Conservation (phyloP, 2,888 invertebrate genomes). For the Syrphus vitripennis region DNA sequence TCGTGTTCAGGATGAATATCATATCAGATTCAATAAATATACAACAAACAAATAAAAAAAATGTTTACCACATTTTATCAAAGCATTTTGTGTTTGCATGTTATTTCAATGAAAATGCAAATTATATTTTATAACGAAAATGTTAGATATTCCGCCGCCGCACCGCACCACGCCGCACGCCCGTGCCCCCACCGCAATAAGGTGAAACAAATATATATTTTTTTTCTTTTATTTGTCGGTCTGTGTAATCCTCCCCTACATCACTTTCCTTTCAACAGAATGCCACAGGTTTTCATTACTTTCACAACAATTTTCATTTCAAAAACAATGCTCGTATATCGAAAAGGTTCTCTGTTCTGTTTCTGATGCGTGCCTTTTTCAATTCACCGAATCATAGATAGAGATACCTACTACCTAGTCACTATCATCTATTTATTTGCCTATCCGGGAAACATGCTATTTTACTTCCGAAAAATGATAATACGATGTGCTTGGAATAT, state of each 20-base stretch:
- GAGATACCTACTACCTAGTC: no score
- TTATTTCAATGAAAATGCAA: neutral
- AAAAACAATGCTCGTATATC: constrained; percentile 5
- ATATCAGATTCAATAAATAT: neutral
- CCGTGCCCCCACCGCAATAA: neutral
- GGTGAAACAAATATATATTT: neutral
- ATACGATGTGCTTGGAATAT: constrained; percentile 1
- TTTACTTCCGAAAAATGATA: constrained; percentile 2
- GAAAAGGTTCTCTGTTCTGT: neutral
- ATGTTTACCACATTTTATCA: neutral
- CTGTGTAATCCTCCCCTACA: neutral
- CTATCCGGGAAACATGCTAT: neutral
- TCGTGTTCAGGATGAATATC: neutral
- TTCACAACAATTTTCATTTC: constrained; percentile 17
- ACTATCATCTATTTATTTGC: constrained; percentile 1
- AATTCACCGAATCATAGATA: neutral
- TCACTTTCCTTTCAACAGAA: neutral
- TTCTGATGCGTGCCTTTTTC: neutral
- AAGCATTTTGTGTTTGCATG: neutral
- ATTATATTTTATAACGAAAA: neutral
- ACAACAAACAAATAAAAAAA: neutral
- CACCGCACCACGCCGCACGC: no score
- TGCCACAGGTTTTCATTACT: constrained; percentile 27
- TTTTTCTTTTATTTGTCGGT: neutral
- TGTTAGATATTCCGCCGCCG: neutral